Evolutionary conservation across 2,113 vertebrate species (phyloP), one percentile per base, ranked within the genome.

Genomic region (Zosterops borbonicus): DNA sequence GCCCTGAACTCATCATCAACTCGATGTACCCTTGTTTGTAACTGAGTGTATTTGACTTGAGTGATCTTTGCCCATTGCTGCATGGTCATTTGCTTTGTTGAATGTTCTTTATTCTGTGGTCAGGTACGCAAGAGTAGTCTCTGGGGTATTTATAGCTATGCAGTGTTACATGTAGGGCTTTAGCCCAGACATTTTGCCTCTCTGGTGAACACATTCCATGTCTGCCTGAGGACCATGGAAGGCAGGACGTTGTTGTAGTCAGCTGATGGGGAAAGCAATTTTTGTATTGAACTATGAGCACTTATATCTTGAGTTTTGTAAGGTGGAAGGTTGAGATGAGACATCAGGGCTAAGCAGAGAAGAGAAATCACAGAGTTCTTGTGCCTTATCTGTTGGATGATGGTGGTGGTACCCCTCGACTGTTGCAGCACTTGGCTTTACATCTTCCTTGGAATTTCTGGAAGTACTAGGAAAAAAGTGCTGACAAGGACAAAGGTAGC

Each of bases 401-500:
- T 59, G 22, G 18, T 46, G 39, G 15, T 14, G 21, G 12, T 59
- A 37, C 44, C 6, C 15, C 33, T 56, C 1, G 0, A 1, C 22
- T 92, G 17, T 69, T 67, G 19, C 4, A 75, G 22, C 42, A n/a
- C 22, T 44, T 88, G 60, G 12, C 19, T 78, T 60, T 62, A 14
- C 3, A 2, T 44, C 29, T 67, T 73, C 39, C 23, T 70, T 0
- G 1, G n/a, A 29, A 29, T 33, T 78, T 89, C 24, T 65, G 60
- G 56, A 67, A 75, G 8, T 42, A 33, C 28, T 53, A 53, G 71
- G 0, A 37, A 23, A 22, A 47, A 65, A 25, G 50, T 46, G 10
- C 25, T 10, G 37, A 35, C 8, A 35, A n/a, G 25, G 39, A 31
- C 46, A n/a, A 39, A 35, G 27, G 37, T 65, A 77, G 21, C 25